These are phyloP conservation scores for Haliclystus octoradiatus DNA, from an alignment of 30 jellyfish, hydroid and myxozoan genomes.

Conservation along the genomic window DNA sequence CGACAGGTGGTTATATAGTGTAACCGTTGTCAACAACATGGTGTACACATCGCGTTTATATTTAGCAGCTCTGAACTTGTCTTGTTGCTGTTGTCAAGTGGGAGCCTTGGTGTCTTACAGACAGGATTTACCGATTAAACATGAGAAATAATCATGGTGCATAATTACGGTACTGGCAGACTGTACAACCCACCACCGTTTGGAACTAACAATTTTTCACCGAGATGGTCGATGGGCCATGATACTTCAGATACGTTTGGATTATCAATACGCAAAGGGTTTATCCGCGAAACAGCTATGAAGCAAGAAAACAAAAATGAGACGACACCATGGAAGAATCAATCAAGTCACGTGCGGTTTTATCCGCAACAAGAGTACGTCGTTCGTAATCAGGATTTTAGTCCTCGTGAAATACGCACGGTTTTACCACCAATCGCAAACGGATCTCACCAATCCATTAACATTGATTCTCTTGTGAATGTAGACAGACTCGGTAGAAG, in stretches of 20 bases:
- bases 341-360: background rate
- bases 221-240: background rate
- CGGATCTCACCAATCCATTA: constrained; percentile 3
- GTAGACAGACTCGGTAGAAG: constrained; percentile 32
- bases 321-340: background rate
- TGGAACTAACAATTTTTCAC: background rate
- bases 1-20: too few species aligned
- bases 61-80: too few species aligned
- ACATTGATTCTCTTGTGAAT: constrained; percentile 24
- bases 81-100: too few species aligned
- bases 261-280: background rate
- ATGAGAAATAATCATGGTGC: too few species aligned
- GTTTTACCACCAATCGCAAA: constrained; percentile 25
- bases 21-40: too few species aligned
- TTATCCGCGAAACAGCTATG: background rate
- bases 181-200: background rate
- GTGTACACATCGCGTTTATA: too few species aligned
- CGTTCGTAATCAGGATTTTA: constrained; percentile 49
- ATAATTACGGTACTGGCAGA: background rate
- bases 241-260: background rate
- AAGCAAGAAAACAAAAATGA: background rate
- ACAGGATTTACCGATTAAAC: too few species aligned
- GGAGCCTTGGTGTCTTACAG: too few species aligned
- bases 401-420: constrained; percentile 40
- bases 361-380: constrained; percentile 42